Evolutionary conservation across 2,113 vertebrate species (phyloP), one percentile per base, ranked within the genome.

Genomic region (Esox niger): DNA sequence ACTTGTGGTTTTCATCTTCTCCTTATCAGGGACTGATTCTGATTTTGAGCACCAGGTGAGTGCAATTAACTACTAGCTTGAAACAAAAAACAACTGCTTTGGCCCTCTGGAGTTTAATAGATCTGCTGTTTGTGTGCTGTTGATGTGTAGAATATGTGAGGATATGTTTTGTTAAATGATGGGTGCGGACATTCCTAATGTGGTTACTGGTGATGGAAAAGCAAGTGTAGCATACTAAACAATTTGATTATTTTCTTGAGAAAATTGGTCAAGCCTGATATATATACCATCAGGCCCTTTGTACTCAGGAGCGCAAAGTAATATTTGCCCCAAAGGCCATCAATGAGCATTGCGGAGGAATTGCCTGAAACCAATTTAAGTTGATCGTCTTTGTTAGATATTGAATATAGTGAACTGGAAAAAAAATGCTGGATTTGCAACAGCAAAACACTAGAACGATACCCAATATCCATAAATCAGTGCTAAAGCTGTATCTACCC

Each of bases 121-220:
- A n/a, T n/a, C n/a, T n/a, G n/a, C n/a, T n/a, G n/a, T n/a, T n/a
- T n/a, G n/a, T n/a, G n/a, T 49, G 52, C 27, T 31, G 23, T 52
- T 52, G 62, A 59, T 58, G 55, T 52, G 5, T 47, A 25, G 66
- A 81, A 74, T 32, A 62, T 67, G 46, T 31, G 74, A 75, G 67
- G 35, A 43, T 43, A 43, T 79, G 80, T 69, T 66, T 65, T 75
- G 75, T 75, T 82, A 82, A 84, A 77, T 71, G 73, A 83, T 77
- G 82, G 73, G 52, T 74, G n/a, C n/a, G 47, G 68, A 71, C 30
- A 69, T 75, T 72, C 82, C 85, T 85, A 2, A 30, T 81, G 86
- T 86, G 54, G 59, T 81, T 83, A 81, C 82, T 59, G 79, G 70
- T 68, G 81, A 80, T 25, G 78, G 71, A 79, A 74, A 72, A 80